Base-by-base conservation (phyloP, 2,113 vertebrate genomes). In the Maccullochella peelii region DNA sequence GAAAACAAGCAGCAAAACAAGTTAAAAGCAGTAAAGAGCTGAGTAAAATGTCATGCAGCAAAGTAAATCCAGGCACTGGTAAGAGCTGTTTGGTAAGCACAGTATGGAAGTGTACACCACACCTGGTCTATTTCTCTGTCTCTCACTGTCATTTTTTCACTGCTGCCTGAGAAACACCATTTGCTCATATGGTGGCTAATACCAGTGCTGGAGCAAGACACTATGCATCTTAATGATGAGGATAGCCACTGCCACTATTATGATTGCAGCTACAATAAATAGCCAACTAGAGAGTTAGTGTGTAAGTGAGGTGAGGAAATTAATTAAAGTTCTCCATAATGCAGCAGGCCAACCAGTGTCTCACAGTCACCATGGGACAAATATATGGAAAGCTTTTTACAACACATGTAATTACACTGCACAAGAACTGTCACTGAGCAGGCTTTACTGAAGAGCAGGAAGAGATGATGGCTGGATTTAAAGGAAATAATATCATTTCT, bases 141-240 rank as follows among this genome's bases (percentile, higher is more conserved):
- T 44, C 15, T 27, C 54, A 3, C 21, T 4, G 44, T 65, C 33
- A 65, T 38, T 76, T 65, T 76, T 52, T 65, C 23, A 65, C 44
- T 63, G 25, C 21, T 33, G 33, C 33, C 33, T 23, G 25, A 38
- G 57, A 63, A 52, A 50, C 58, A n/a, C 58, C 25, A 75, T 50
- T 38, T 63, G 58, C 57, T 50, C 58, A 75, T 52, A 38, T 62
- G 73, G 58, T 50, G 40, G 57, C 25, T 62, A 62, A 75, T 62
- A 75, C 42, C 42, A 36, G 20, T 16, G 58, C 73, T 50, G 44
- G 42, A 50, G 47, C 59, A 59, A 54, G 61, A 65, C 59, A 16
- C 44, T 21, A 63, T 76, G 54, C 25, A 65, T 76, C 47, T 76
- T 76, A 63, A 76, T 65, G 33, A 76, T 40, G 59, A 63, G 27